phyloP scores from a whole-genome alignment of 2,797 vertebrate species.

The Austrolebias charrua region DNA sequence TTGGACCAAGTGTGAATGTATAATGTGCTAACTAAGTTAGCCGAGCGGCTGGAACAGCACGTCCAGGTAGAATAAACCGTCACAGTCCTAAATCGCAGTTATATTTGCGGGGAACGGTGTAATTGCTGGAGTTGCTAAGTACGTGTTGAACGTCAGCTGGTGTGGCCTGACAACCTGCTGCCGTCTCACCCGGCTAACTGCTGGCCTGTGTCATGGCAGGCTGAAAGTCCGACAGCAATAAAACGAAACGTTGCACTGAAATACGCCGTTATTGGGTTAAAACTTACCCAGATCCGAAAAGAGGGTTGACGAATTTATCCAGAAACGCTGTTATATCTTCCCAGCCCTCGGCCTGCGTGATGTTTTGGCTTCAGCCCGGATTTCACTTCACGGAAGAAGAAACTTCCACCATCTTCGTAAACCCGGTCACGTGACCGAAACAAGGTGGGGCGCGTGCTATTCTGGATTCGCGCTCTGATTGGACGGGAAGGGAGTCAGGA shows the following conservation, averaged over 20 bases:
- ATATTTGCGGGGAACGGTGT: neutral
- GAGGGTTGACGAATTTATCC: neutral
- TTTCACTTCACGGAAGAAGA: slow-evolving; percentile 70
- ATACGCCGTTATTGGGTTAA: neutral
- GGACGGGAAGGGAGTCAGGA: slow-evolving; percentile 17
- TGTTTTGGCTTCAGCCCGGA: slow-evolving; percentile 54
- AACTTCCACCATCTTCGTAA: slow-evolving; percentile 80
- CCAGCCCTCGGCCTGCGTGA: slow-evolving; percentile 18
- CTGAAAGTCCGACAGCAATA: slow-evolving; percentile 49
- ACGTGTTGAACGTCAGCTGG: slow-evolving; percentile 62
- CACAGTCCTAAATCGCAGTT: neutral
- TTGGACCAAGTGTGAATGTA: slow-evolving; percentile 22
- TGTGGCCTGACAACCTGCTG: slow-evolving; percentile 36
- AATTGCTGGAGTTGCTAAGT: slow-evolving; percentile 13
- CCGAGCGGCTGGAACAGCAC: slow-evolving; percentile 3
- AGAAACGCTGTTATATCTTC: slow-evolving; percentile 3
- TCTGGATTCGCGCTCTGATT: slow-evolving; percentile 38
- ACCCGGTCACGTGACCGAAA: slow-evolving; percentile 75
- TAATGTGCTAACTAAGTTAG: slow-evolving; percentile 35
- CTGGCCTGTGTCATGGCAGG: slow-evolving; percentile 65
- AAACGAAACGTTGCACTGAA: neutral
- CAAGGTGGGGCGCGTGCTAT: slow-evolving; percentile 63
- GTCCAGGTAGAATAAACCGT: neutral
- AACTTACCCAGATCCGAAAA: slow-evolving; percentile 57
- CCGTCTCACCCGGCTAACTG: slow-evolving; percentile 48